Base-by-base conservation (phyloP, 2,113 vertebrate genomes). In the Donacobius atricapilla region DNA sequence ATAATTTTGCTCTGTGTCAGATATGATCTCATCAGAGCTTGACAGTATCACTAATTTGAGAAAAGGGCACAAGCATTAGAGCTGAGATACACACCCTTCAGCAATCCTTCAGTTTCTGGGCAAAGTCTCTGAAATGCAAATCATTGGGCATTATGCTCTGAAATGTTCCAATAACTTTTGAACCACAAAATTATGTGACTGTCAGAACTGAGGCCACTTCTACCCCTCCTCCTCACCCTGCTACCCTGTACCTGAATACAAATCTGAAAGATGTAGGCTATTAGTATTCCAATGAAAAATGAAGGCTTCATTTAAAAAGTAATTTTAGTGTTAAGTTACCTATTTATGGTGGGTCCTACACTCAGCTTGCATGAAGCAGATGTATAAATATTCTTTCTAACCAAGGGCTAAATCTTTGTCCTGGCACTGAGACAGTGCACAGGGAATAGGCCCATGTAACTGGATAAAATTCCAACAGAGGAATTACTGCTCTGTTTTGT, bases 81-180 rank as follows among this genome's bases (percentile, higher is more conserved):
- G 73, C 58, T 73, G 82, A 88, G 65, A 60, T 40, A 22, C 0
- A 4, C 76, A 94, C 91, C 89, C 87, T 87, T 95, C 78, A 89
- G 87, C 90, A 94, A 63, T 86, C 71, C 65, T 83, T 73, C 56
- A 4, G 35, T 63, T 91, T 54, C 71, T 80, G 37, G 30, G 42
- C 85, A 76, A 83, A 87, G 78, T 89, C 84, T 70, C 84, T 87
- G 80, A 77, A 83, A 95, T 96, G 91, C 80, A 97, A 90, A 95
- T 95, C 48, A 25, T 50, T 56, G 73, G 44, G 73, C 79, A 85
- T 94, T 95, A 96, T 89, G 79, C 66, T 95, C 66, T 76, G 76
- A 92, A 96, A 95, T 1, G 5, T 95, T 94, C 93, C 86, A 83
- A 25, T 96, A 92, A 85, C 85, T 97, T 95, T 35, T 85, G 86